Percentiles rank a stretch among this genome's conserved stretches.
phyloP scores from a whole-genome alignment of 2,888 invertebrate species.

The Suillia variegata region DNA sequence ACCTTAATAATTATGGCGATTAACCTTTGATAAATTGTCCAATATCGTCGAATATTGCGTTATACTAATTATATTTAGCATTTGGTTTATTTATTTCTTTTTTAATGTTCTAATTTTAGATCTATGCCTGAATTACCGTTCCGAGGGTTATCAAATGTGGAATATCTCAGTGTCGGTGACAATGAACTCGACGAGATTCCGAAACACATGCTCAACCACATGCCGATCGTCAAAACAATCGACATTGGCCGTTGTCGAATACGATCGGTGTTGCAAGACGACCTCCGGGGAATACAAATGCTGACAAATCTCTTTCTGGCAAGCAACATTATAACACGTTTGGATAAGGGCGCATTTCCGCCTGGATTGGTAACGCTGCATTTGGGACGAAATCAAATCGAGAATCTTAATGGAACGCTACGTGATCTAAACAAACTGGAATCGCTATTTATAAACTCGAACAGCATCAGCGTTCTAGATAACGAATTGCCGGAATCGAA shows the following conservation, averaged over 20 bases:
- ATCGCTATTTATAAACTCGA: constrained; percentile 80
- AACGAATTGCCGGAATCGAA: constrained; percentile 73
- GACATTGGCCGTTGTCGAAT: constrained; percentile 84
- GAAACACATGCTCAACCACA: constrained; percentile 73
- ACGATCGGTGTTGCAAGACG: constrained; percentile 72
- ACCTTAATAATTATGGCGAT: too few species aligned
- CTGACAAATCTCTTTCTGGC: constrained; percentile 74
- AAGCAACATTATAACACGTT: constrained; percentile 75
- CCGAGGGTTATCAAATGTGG: constrained; percentile 74
- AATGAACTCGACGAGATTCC: constrained; percentile 79
- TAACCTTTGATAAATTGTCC: too few species aligned
- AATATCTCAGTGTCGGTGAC: constrained; percentile 80
- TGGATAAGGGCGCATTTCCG: constrained; percentile 76
- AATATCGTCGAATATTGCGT: not conserved
- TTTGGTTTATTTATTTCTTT: constrained; percentile 8
- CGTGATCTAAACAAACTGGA: constrained; percentile 73
- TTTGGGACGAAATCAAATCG: constrained; percentile 76
- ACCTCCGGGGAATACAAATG: constrained; percentile 74
- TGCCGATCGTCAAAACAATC: constrained; percentile 78
- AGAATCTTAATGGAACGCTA: constrained; percentile 77
- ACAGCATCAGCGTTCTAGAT: constrained; percentile 75
- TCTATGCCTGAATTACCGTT: constrained; percentile 76
- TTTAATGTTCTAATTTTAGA: constrained; percentile 64
- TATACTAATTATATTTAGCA: not conserved
- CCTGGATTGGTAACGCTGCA: constrained; percentile 72